Conservation (phyloP, 2,113 vertebrate species). For the Tapirus terrestris region DNA sequence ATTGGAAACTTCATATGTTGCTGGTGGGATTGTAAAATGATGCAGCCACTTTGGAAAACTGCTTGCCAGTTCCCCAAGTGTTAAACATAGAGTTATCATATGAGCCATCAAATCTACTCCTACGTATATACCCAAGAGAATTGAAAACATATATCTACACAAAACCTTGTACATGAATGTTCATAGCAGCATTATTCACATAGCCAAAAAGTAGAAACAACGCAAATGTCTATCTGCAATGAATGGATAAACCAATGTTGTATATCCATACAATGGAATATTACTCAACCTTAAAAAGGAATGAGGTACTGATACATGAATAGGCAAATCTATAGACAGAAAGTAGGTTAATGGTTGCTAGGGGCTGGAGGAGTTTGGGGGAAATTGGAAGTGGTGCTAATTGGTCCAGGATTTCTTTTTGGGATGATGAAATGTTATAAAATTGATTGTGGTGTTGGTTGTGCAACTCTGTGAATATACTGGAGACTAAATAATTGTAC, state of each 20-base stretch:
- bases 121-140: background rate
- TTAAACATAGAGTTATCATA: background rate
- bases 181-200: background rate
- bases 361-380: background rate
- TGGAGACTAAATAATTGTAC: slow-evolving; percentile 31
- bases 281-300: background rate
- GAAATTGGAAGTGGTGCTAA: background rate
- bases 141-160: background rate
- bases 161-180: background rate
- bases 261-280: background rate
- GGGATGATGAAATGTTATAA: background rate
- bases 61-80: background rate
- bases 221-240: background rate
- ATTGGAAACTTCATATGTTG: background rate
- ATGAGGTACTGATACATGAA: background rate
- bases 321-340: background rate
- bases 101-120: background rate
- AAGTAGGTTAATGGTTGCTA: background rate
- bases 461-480: background rate
- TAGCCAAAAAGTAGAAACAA: background rate
- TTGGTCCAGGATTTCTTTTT: background rate
- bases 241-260: background rate
- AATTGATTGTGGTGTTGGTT: background rate
- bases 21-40: background rate
- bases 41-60: background rate